Evolutionary conservation across 2,888 invertebrate species (phyloP).

Genomic region (Gryllus longicercus): DNA sequence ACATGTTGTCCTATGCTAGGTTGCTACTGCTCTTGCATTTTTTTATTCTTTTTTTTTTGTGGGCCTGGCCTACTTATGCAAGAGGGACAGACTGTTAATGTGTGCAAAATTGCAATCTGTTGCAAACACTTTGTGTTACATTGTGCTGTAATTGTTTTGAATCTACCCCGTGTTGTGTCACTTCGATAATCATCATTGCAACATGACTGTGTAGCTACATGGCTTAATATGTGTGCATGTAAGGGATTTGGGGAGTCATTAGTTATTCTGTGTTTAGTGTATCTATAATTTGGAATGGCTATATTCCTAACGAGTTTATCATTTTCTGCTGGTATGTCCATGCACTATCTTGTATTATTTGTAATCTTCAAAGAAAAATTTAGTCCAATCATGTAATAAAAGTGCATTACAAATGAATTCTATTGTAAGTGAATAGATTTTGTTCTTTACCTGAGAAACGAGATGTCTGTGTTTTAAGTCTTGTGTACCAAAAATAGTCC

Average conservation of each 20-base stretch:
- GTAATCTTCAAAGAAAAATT: background rate
- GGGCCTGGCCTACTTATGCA: no score
- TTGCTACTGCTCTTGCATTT: no score
- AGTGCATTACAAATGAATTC: background rate
- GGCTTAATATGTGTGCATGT: background rate
- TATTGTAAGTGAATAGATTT: background rate
- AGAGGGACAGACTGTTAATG: no score
- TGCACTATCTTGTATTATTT: slow-evolving; percentile 17
- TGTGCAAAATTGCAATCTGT: no score
- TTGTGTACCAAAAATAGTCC: no score
- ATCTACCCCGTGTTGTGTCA: background rate
- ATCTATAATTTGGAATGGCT: slow-evolving; percentile 1
- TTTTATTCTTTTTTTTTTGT: no score
- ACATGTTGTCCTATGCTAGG: no score
- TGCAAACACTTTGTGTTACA: background rate
- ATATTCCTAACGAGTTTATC: background rate
- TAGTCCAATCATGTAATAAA: slow-evolving; percentile 17
- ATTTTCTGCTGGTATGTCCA: background rate
- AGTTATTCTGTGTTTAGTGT: slow-evolving; percentile 8
- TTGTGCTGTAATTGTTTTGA: slow-evolving; percentile 1
- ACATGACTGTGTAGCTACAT: background rate
- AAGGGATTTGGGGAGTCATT: background rate
- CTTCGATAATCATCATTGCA: background rate
- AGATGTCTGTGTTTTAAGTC: background rate
- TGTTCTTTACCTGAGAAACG: background rate